These are phyloP conservation scores for Carassius carassius DNA, from an alignment of 2,113 vertebrate genomes.

Conservation along the genomic window DNA sequence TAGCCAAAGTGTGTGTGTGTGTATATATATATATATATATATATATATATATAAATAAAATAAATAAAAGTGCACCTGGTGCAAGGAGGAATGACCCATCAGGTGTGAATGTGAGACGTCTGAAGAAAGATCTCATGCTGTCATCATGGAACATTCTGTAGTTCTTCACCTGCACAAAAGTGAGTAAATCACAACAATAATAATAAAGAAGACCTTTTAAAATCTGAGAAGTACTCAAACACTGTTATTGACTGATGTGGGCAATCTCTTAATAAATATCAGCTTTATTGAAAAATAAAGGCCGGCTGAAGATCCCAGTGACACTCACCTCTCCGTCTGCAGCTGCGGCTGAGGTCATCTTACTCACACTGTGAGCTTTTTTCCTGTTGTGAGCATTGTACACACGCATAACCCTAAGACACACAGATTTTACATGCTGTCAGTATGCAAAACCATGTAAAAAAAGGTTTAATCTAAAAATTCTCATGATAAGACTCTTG, in stretches of 20 bases:
- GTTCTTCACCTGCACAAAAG: constrained; percentile 78
- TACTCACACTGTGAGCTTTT: constrained; percentile 89
- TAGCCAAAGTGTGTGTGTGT: too few relatives aligned
- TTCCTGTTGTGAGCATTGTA: constrained; percentile 90
- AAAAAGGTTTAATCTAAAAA: neutral
- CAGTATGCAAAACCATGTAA: neutral
- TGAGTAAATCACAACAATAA: neutral
- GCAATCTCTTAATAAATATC: neutral
- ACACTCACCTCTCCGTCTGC: constrained; percentile 87
- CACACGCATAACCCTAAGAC: constrained; percentile 84
- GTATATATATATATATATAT: too few relatives aligned
- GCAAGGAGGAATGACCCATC: constrained; percentile 91
- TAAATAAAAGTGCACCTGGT: constrained; percentile 78
- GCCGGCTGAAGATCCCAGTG: neutral
- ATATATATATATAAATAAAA: neutral
- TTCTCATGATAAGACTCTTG: neutral
- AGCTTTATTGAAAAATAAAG: neutral
- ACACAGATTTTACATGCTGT: neutral
- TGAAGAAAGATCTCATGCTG: constrained; percentile 97
- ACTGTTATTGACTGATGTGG: too few relatives aligned
- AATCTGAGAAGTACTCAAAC: too few relatives aligned
- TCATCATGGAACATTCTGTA: constrained; percentile 96
- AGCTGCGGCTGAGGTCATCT: constrained; percentile 83
- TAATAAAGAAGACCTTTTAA: too few relatives aligned
- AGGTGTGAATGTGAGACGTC: constrained; percentile 91